Base-by-base conservation (phyloP, 2,797 vertebrate species). In the Danio albolineatus region DNA sequence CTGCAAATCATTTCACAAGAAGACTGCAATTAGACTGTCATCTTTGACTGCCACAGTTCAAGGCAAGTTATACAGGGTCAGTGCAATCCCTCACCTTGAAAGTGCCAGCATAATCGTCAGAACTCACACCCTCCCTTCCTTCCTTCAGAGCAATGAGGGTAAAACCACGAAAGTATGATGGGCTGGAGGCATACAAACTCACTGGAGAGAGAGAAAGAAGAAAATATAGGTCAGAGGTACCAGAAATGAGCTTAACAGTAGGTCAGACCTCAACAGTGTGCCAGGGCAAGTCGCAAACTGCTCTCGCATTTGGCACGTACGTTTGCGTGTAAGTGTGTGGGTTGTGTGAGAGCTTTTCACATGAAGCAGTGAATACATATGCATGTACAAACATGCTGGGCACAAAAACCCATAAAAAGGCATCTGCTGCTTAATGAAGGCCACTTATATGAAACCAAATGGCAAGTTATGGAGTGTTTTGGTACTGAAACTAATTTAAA, bases 101-200 rank as follows among this genome's bases (percentile, higher is more conserved):
- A 65, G 92, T 94, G 43, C 98, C 98, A 0, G 94, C 94, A 6
- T 97, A 98, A 87, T 99, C 95, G 0, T 95, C 95, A 21, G 96
- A 96, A 14, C 94, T 91, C 78, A 95, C 95, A 12, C 97, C 97
- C 83, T 97, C 96, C 87, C 95, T 94, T 56, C 96, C 97, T 82
- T 98, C 97, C 88, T 95, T 97, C 83, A 99, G 92, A 7, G 97
- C 95, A 4, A 98, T 97, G 86, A 99, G 86, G 0, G 96, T 99
- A 92, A 99, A 99, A 17, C 98, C 97, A 91, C 97, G 89, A 86
- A 99, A 99, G 89, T 96, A 98, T 56, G 95, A 91, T 0, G 98
- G 97, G 78, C 96, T 96, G 87, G 95, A 90, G 66, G 98, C 96
- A 54, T 95, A 92, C 70, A 99, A 95, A 0, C 95, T 94, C 89